These are phyloP conservation scores for Empidonax alnorum DNA, from an alignment of 2,113 vertebrate genomes.

Conservation along the genomic window DNA sequence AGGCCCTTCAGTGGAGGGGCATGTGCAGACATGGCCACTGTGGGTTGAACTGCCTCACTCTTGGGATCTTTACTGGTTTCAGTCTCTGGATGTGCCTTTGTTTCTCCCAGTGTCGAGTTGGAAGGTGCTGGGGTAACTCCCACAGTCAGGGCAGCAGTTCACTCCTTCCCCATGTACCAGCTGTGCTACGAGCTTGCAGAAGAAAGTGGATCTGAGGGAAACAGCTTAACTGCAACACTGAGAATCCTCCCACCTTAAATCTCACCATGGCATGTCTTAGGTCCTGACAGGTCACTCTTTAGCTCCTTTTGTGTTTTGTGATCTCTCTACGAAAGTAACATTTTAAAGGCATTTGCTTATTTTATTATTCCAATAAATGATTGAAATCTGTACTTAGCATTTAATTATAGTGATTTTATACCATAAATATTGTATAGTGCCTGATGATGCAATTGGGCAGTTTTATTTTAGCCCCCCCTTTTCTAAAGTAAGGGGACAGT, in stretches of 20 bases:
- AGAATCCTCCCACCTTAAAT: neutral
- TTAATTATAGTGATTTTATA: slow-evolving; percentile 32
- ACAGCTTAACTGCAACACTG: neutral
- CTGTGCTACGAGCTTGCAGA: neutral
- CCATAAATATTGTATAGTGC: neutral
- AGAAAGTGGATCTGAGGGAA: neutral
- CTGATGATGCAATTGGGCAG: neutral
- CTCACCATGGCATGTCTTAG: neutral
- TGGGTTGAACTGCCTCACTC: neutral
- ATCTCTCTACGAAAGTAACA: neutral
- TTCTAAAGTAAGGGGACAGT: neutral
- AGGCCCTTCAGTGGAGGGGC: neutral
- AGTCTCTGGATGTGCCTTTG: neutral
- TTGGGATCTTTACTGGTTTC: neutral
- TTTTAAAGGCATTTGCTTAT: neutral
- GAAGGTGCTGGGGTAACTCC: neutral
- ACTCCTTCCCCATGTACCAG: neutral
- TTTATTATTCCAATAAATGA: slow-evolving; percentile 30
- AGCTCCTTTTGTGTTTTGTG: neutral
- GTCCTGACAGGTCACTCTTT: neutral
- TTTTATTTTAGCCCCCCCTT: slow-evolving; percentile 1
- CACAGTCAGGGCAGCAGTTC: neutral
- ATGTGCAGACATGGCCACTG: neutral
- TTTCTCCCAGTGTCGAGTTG: neutral
- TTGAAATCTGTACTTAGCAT: neutral